Evolutionary conservation across 2,888 invertebrate genomes (phyloP), one percentile per base, ranked within the genome.

Genomic region (Chironomus tentans): DNA sequence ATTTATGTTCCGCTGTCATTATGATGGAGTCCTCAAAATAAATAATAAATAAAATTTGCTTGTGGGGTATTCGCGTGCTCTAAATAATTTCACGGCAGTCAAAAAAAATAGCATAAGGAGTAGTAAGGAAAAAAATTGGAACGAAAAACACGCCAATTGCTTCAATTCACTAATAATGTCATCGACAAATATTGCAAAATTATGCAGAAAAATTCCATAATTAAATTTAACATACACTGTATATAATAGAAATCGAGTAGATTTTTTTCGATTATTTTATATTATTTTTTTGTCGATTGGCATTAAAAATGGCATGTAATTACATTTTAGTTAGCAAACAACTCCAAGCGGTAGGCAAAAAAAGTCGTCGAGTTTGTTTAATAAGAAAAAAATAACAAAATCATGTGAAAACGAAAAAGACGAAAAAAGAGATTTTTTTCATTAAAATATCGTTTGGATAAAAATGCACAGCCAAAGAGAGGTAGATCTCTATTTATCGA

Each of bases 151-250:
- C 65, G 65, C 65, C 21, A 65, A 65, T 65, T 18, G 65, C 65
- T 65, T 65, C 18, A 65, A 65, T 65, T 24, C 24, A 13, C 65
- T 65, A 65, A 65, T 62, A 73, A 73, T 73, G 73, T 73, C 73
- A 73, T 73, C 73, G 65, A 73, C 22, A 62, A 73, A 73, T 62
- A 65, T 73, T 73, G 73, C 71, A 73, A 62, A 73, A 73, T 48
- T 73, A 73, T 62, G 73, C 73, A 62, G 38, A 65, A 73, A 70
- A 38, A 70, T 73, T 73, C 61, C 73, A 73, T 62, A 73, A 73
- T 62, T 73, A 46, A 65, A 73, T 65, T 73, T 62, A 65, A 24
- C 65, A 21, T 65, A 65, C 21, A 21, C 21, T 24, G 24, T 65
- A 5, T 65, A 65, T 65, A 65, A 65, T 65, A 24, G 65, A 65